Percentiles rank a stretch among this genome's conserved stretches.
phyloP scores from a whole-genome alignment of 2,797 vertebrate species.

The Hapalemur alaotrensis region DNA sequence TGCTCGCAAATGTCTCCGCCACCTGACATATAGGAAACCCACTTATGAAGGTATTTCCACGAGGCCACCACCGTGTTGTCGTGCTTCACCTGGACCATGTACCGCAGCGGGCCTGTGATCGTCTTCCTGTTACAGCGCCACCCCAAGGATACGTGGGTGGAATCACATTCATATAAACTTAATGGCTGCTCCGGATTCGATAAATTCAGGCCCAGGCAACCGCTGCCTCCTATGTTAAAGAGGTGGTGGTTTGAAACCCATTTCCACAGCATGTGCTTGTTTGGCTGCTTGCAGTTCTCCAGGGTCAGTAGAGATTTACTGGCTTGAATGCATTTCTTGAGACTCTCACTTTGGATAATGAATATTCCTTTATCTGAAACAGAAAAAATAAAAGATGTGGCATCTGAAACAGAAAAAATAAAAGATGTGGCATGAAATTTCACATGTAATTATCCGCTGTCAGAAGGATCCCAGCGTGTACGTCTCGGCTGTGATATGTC shows the following conservation, averaged over 20 bases:
- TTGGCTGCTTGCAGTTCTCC: conserved; percentile 87
- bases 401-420: conserved; percentile 80
- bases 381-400: conserved; percentile 34
- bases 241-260: conserved; percentile 94
- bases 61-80: conserved; percentile 85
- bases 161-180: conserved; percentile 89
- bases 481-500: background rate
- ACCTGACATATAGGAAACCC: conserved; percentile 88
- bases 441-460: background rate
- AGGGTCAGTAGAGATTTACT: conserved; percentile 85
- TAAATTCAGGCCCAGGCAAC: conserved; percentile 92
- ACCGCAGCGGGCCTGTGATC: conserved; percentile 86
- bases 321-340: conserved; percentile 88
- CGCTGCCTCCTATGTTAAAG: conserved; percentile 90
- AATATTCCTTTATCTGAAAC: conserved; percentile 91
- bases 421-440: background rate
- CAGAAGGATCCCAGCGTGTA: background rate
- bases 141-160: conserved; percentile 83
- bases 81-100: conserved; percentile 83
- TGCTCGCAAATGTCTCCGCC: conserved; percentile 90
- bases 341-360: conserved; percentile 89
- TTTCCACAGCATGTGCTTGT: conserved; percentile 93
- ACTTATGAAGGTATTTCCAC: conserved; percentile 81
- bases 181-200: conserved; percentile 85
- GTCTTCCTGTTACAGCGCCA: conserved; percentile 89